phyloP scores from a whole-genome alignment of 2,113 vertebrate species.

The Psophia crepitans region DNA sequence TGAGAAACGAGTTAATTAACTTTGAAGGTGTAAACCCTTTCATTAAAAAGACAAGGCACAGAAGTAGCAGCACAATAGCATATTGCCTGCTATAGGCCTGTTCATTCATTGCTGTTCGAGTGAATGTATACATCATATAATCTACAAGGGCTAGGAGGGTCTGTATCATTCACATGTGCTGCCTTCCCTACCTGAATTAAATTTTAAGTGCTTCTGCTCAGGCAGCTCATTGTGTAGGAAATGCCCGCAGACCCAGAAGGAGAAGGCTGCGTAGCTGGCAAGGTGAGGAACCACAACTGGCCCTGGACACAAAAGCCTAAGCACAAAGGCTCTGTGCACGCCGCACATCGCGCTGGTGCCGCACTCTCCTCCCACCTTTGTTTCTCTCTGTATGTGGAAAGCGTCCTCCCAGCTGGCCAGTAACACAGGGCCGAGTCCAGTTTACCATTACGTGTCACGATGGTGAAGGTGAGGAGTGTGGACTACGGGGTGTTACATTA shows the following conservation, averaged over 20 bases:
- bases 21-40: slow-evolving; percentile 21
- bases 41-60: slow-evolving; percentile 30
- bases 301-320: slow-evolving; percentile 4
- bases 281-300: neutral
- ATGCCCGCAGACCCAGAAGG: neutral
- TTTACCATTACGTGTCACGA: neutral
- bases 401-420: neutral
- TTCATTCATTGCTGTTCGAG: slow-evolving; percentile 14
- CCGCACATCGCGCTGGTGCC: neutral
- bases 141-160: neutral
- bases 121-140: neutral
- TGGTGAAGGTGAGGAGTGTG: neutral
- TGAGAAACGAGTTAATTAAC: slow-evolving; percentile 53
- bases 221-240: slow-evolving; percentile 6
- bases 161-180: neutral
- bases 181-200: slow-evolving; percentile 1
- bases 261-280: slow-evolving; percentile 6
- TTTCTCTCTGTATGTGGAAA: neutral
- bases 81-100: neutral
- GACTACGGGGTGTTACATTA: neutral
- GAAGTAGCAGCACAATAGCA: neutral
- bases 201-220: slow-evolving; percentile 14
- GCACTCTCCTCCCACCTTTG: neutral
- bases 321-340: neutral
- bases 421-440: neutral